Conservation (phyloP, 2,113 vertebrate genomes). For the Xyrauchen texanus region DNA sequence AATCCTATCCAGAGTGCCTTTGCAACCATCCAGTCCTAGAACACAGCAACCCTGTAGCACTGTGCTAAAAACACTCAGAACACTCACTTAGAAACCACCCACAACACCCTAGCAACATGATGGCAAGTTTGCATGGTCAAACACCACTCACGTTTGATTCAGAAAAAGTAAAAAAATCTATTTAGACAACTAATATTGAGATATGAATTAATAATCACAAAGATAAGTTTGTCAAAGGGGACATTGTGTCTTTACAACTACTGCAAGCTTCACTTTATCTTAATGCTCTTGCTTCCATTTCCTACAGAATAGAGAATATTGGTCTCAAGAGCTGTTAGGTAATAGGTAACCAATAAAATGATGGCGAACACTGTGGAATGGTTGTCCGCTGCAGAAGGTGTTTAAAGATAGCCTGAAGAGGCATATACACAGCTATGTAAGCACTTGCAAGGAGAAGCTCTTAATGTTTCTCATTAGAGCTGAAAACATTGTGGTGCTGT, state of each 20-base stretch:
- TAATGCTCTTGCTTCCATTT: conserved; percentile 4
- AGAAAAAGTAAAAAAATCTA: too few species aligned
- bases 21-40: too few species aligned
- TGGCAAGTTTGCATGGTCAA: neutral
- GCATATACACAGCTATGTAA: neutral
- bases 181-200: too few species aligned
- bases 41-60: too few species aligned
- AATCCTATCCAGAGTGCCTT: too few species aligned
- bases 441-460: neutral
- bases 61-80: too few species aligned
- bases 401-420: neutral
- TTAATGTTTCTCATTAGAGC: conserved; percentile 34
- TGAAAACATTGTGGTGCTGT: conserved; percentile 6
- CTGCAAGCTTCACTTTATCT: conserved; percentile 3
- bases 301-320: conserved; percentile 26
- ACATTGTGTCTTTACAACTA: neutral
- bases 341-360: neutral
- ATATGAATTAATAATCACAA: neutral
- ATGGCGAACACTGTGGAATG: neutral
- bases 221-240: neutral
- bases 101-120: neutral
- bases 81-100: neutral
- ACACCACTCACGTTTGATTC: neutral
- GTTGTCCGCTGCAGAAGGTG: neutral
- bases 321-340: conserved; percentile 8